Percentiles rank a stretch among this genome's conserved stretches.
These are phyloP conservation scores for Paedocypris micromegethes DNA, from an alignment of 2,797 vertebrate species.

Conservation along the genomic window DNA sequence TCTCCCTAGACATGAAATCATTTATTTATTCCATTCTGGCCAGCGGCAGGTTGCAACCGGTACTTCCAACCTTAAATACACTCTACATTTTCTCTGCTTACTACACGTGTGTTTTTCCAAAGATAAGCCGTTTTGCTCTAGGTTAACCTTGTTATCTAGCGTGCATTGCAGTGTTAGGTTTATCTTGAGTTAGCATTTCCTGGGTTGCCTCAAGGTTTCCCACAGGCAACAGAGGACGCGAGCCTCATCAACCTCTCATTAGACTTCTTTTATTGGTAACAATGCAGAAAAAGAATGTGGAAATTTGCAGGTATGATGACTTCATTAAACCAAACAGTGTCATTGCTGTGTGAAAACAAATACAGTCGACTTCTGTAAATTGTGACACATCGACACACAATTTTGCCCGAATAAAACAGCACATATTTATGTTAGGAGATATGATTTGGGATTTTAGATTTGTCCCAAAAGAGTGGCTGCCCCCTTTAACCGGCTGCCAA, in stretches of 20 bases:
- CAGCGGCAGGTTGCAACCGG: constrained; percentile 38
- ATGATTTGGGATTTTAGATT: no score
- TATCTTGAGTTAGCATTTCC: constrained; percentile 51
- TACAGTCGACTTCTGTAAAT: no score
- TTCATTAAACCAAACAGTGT: no score
- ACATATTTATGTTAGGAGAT: no score
- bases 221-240: constrained; percentile 37
- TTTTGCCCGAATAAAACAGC: no score
- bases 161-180: constrained; percentile 46
- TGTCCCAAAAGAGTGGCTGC: no score
- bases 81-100: constrained; percentile 36
- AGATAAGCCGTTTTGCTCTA: constrained; percentile 49
- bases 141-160: constrained; percentile 51
- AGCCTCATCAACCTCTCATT: constrained; percentile 46
- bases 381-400: no score
- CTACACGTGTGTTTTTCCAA: constrained; percentile 48
- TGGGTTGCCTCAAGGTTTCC: constrained; percentile 39
- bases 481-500: no score
- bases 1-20: constrained; percentile 36
- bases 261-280: constrained; percentile 34
- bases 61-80: constrained; percentile 40
- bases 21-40: constrained; percentile 48
- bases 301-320: not conserved
- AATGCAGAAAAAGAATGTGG: constrained; percentile 19
- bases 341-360: no score